Conservation (phyloP, 2,888 invertebrate species). For the Tridacna gigas region DNA sequence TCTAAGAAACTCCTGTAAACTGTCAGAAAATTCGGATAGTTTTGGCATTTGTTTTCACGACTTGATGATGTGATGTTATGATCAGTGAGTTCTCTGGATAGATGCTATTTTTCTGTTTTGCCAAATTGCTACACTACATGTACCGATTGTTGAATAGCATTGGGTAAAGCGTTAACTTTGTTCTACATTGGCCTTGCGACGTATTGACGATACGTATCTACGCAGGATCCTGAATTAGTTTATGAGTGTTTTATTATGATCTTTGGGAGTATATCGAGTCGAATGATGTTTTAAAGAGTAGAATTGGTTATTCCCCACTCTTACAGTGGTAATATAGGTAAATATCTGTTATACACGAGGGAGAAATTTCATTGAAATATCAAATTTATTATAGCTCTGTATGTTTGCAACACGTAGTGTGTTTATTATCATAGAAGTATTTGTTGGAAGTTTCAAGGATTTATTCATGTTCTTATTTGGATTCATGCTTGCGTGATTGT, state of each 20-base stretch:
- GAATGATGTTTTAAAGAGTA: neutral
- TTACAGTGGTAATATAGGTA: slow-evolving; percentile 4
- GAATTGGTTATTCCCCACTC: neutral
- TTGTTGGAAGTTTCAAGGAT: too few species aligned
- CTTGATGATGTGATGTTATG: slow-evolving; percentile 13
- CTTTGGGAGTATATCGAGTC: neutral
- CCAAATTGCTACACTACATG: too few species aligned
- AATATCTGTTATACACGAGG: neutral
- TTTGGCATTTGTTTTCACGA: slow-evolving; percentile 19
- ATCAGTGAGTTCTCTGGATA: neutral
- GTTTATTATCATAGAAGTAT: too few species aligned
- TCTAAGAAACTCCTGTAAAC: neutral
- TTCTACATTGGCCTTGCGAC: too few species aligned
- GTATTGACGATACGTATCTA: neutral
- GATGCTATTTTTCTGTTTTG: neutral
- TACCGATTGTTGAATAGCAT: too few species aligned
- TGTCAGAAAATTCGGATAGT: slow-evolving; percentile 5
- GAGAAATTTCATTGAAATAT: too few species aligned
- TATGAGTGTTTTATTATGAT: slow-evolving; percentile 11
- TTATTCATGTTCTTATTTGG: too few species aligned
- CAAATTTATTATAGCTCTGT: too few species aligned
- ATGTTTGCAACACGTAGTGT: too few species aligned
- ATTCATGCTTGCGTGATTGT: too few species aligned
- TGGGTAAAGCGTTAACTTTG: too few species aligned
- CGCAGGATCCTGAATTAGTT: slow-evolving; percentile 19